Base-by-base conservation (phyloP, 2,113 vertebrate species). In the Sinocyclocheilus anshuiensis region DNA sequence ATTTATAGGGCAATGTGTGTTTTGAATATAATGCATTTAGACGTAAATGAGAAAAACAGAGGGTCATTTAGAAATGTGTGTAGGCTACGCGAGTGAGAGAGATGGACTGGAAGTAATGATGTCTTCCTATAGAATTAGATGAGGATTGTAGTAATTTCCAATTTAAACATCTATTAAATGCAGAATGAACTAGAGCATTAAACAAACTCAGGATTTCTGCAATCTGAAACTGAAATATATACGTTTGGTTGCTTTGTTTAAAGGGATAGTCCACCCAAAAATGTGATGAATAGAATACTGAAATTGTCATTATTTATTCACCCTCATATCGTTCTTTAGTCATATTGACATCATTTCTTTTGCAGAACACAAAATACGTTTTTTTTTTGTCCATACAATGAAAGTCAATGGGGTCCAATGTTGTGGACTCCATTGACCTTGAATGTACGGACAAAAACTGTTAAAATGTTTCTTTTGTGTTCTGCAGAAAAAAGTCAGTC, bases 21-120 rank as follows among this genome's bases (percentile, higher is more conserved):
- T 83, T 83, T 83, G 26, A 83, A 72, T 24, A 72, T 50, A 83
- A 83, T 83, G 81, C 63, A 72, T 83, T 36, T 67, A 50, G 20
- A 53, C 16, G 18, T 71, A 72, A 83, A 83, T 72, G 65, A 80
- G 77, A 83, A 83, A 83, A 55, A 55, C 36, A 81, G 24, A 36
- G 24, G 10, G 13, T 50, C 4, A 67, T 69, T 69, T 20, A 82
- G 79, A 71, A 61, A 39, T 42, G 18, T 80, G 55, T n/a, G 8
- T 74, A 2, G 11, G 13, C 57, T n/a, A 26, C 5, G 55, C 1
- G 12, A 63, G 26, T 24, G 48, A 45, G 4, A 71, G 57, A 81
- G 36, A 29, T 29, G 15, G 74, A 33, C 9, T 55, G 48, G 4
- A 55, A 77, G 5, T 77, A 77, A 77, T 6, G 26, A 55, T 55